Conservation (phyloP, 2,797 vertebrate genomes). For the Sebastes miniatus region DNA sequence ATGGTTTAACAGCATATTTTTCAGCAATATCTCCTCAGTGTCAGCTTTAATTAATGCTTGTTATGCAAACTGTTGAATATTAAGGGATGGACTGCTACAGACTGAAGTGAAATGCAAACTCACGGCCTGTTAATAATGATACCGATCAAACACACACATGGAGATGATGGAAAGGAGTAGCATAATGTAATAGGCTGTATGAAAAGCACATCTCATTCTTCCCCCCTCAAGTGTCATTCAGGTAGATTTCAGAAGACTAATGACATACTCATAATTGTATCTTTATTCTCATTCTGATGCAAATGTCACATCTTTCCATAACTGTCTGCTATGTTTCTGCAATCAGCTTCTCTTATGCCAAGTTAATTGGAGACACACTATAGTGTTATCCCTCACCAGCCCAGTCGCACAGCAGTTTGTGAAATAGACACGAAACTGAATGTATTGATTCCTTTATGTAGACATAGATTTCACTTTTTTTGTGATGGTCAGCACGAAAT, state of each 20-base stretch:
- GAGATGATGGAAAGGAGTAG: background rate
- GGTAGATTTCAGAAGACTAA: background rate
- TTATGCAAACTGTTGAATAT: background rate
- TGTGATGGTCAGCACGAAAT: too few relatives aligned
- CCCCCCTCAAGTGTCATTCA: background rate
- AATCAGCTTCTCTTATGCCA: background rate
- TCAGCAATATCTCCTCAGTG: background rate
- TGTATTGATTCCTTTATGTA: too few relatives aligned
- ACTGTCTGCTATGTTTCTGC: background rate
- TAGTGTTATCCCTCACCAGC: background rate
- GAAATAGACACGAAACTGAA: too few relatives aligned
- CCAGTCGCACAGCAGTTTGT: too few relatives aligned
- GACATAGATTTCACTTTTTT: too few relatives aligned
- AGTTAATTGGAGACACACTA: background rate
- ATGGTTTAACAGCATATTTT: background rate
- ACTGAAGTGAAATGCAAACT: background rate
- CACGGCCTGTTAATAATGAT: background rate
- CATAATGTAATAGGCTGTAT: background rate
- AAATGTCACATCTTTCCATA: background rate
- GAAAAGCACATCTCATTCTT: background rate
- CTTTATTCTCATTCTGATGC: slow-evolving; percentile 17
- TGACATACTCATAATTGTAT: background rate
- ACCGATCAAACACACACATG: background rate
- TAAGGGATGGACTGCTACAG: background rate
- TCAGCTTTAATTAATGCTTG: background rate